These are phyloP conservation scores for Gymnoscelis rufifasciata DNA, from an alignment of 2,888 invertebrate genomes.

Conservation along the genomic window DNA sequence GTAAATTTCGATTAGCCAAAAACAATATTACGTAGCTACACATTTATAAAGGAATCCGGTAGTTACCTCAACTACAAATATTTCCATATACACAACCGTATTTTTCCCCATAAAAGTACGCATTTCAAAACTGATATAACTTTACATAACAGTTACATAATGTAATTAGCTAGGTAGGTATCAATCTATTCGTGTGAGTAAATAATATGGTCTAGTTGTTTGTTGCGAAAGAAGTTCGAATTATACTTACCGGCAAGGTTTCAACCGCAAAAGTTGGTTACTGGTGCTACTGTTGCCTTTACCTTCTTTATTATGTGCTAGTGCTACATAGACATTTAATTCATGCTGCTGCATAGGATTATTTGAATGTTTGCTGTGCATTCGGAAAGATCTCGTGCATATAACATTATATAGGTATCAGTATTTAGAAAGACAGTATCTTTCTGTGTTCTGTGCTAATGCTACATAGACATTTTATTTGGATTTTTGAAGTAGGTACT, in stretches of 20 bases:
- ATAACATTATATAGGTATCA: too few species aligned
- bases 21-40: neutral
- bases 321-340: constrained; percentile 1
- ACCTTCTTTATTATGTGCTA: too few species aligned
- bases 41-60: neutral
- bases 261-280: constrained; percentile 7
- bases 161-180: constrained; percentile 17
- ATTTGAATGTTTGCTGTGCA: too few species aligned
- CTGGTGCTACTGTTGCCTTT: neutral
- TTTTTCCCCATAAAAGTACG: constrained; percentile 16
- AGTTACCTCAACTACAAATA: constrained; percentile 1
- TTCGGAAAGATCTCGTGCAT: too few species aligned
- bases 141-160: constrained; percentile 19
- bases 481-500: too few species aligned
- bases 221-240: constrained; percentile 24
- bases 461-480: too few species aligned
- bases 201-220: constrained; percentile 27
- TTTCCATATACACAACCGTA: constrained; percentile 1
- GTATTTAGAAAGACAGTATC: too few species aligned
- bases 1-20: too few species aligned
- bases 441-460: too few species aligned
- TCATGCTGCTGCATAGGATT: too few species aligned
- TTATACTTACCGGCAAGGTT: constrained; percentile 14
- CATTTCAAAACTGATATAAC: constrained; percentile 15
- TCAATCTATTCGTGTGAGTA: constrained; percentile 23